These are phyloP conservation scores for Apteryx mantelli DNA, from an alignment of 2,113 vertebrate species.

Conservation along the genomic window DNA sequence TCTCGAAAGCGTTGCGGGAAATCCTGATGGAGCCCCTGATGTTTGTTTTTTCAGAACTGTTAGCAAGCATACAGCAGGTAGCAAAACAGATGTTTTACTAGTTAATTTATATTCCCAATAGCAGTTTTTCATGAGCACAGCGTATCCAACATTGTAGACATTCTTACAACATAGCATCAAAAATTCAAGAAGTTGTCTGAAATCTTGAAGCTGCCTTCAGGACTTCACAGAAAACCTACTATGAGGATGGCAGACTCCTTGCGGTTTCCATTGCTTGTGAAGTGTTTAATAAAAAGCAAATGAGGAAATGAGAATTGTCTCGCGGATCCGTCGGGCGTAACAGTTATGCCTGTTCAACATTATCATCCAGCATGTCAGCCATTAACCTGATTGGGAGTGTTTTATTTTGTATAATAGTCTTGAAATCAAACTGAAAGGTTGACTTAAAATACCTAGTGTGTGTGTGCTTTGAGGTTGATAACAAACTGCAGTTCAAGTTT, in stretches of 20 bases:
- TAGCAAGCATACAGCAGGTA: neutral
- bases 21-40: neutral
- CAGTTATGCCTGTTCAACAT: neutral
- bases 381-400: conserved; percentile 54
- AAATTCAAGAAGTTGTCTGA: conserved; percentile 39
- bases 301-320: conserved; percentile 26
- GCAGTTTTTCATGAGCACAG: neutral
- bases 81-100: neutral
- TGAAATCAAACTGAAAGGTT: conserved; percentile 64
- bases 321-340: neutral
- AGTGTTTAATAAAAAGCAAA: conserved; percentile 55
- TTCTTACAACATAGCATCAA: neutral
- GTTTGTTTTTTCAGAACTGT: conserved; percentile 5
- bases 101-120: neutral
- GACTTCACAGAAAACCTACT: conserved; percentile 17
- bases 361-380: conserved; percentile 52
- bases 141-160: neutral
- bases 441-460: conserved; percentile 55
- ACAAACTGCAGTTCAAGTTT: conserved; percentile 75
- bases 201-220: neutral
- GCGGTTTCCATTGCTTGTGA: neutral
- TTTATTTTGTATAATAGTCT: conserved; percentile 47
- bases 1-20: neutral
- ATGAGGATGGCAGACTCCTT: neutral
- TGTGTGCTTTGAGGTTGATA: conserved; percentile 72